Percentiles rank a stretch among this genome's conserved stretches.
These are phyloP conservation scores for Lichenostomus cassidix DNA, from an alignment of 2,113 vertebrate genomes.

Conservation along the genomic window DNA sequence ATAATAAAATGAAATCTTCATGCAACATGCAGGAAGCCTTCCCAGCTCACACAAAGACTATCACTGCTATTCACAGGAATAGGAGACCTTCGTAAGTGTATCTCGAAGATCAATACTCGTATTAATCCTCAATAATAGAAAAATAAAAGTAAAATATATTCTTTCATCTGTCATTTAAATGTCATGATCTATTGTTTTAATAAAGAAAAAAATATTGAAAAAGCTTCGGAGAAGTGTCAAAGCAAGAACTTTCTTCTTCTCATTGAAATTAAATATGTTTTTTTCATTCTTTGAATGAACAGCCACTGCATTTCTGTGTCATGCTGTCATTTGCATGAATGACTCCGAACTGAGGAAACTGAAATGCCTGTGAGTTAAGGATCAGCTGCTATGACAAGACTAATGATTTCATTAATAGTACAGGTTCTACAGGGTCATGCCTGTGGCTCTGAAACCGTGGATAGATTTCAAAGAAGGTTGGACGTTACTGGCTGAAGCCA, in stretches of 20 bases:
- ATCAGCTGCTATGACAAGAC: background rate
- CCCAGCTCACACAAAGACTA: background rate
- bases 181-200: background rate
- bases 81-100: background rate
- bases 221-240: background rate
- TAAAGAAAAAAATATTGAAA: background rate
- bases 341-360: background rate
- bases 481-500: background rate
- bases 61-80: background rate
- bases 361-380: background rate
- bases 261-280: background rate
- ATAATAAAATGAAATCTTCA: background rate
- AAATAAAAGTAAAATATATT: background rate
- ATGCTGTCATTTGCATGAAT: conserved; percentile 1
- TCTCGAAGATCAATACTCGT: background rate
- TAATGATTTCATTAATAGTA: conserved; percentile 7
- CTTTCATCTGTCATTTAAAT: conserved; percentile 1
- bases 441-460: background rate
- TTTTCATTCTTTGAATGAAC: background rate
- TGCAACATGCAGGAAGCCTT: background rate
- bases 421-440: background rate
- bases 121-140: background rate
- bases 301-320: background rate
- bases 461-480: background rate
- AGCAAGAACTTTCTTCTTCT: background rate